Evolutionary conservation across 2,888 invertebrate species (phyloP).

Genomic region (Amblyjoppa proteus): DNA sequence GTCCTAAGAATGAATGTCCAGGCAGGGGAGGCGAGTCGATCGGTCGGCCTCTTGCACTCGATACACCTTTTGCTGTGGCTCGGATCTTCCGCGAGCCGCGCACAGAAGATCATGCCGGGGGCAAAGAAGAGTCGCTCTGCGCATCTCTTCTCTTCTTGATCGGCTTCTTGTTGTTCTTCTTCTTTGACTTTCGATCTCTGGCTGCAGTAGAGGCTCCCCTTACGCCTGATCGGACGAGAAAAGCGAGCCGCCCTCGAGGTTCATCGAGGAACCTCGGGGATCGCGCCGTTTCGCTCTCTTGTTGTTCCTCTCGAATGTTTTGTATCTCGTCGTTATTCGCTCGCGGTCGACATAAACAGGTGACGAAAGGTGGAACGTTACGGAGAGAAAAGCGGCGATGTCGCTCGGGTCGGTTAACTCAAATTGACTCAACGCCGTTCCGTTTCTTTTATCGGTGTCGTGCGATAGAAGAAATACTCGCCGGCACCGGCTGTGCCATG

Average conservation of each 20-base stretch:
- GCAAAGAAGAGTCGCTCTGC: conserved; percentile 13
- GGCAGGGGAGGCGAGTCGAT: neutral
- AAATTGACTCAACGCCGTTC: conserved; percentile 22
- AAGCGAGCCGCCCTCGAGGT: conserved; percentile 20
- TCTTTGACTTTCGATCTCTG: conserved; percentile 29
- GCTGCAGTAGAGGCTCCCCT: neutral
- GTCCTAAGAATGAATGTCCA: conserved; percentile 41
- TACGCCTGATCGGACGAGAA: conserved; percentile 27
- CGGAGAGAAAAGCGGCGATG: neutral
- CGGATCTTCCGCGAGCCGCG: neutral
- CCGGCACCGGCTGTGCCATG: neutral
- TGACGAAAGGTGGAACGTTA: conserved; percentile 26
- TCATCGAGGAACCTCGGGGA: neutral
- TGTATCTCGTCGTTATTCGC: conserved; percentile 9
- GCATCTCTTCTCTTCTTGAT: conserved; percentile 30
- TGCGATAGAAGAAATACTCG: neutral
- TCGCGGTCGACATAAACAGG: conserved; percentile 23
- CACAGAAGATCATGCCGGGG: conserved; percentile 12
- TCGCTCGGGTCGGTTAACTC: neutral
- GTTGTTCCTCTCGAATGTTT: neutral
- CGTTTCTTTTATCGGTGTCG: neutral
- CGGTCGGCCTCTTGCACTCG: conserved; percentile 11
- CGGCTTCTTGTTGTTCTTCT: conserved; percentile 10
- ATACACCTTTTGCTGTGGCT: conserved; percentile 24
- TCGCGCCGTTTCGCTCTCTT: neutral